These are phyloP conservation scores for Leptobrachium leishanense DNA, from an alignment of 2,113 vertebrate genomes.

Conservation along the genomic window DNA sequence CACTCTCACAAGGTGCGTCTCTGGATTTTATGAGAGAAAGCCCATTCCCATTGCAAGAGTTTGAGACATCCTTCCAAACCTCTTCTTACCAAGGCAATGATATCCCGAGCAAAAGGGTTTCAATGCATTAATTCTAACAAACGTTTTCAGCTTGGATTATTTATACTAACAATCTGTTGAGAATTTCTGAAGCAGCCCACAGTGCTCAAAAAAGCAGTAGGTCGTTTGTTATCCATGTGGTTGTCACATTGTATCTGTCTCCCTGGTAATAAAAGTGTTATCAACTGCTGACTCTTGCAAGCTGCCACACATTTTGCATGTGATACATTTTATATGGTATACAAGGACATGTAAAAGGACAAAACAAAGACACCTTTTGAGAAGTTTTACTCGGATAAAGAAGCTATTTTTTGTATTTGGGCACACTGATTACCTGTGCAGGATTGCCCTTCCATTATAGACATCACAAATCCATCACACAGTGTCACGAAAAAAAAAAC, in stretches of 20 bases:
- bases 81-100: not conserved
- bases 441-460: too few relatives aligned
- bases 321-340: not conserved
- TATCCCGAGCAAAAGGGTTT: not conserved
- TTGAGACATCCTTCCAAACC: too few relatives aligned
- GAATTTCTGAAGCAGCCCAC: not conserved
- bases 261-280: slow-evolving; percentile 14
- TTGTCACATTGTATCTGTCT: slow-evolving; percentile 32
- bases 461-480: too few relatives aligned
- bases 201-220: slow-evolving; percentile 13
- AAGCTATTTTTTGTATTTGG: too few relatives aligned
- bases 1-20: too few relatives aligned
- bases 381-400: too few relatives aligned
- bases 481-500: too few relatives aligned
- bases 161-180: slow-evolving; percentile 18
- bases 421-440: too few relatives aligned
- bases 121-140: not conserved
- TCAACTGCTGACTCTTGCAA: not conserved
- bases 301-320: slow-evolving; percentile 6
- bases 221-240: slow-evolving; percentile 15
- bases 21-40: too few relatives aligned
- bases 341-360: too few relatives aligned
- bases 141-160: not conserved
- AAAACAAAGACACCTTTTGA: too few relatives aligned
- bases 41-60: too few relatives aligned